Evolutionary conservation across 2,797 vertebrate species (phyloP).

Genomic region (Microctenopoma lineatum): DNA sequence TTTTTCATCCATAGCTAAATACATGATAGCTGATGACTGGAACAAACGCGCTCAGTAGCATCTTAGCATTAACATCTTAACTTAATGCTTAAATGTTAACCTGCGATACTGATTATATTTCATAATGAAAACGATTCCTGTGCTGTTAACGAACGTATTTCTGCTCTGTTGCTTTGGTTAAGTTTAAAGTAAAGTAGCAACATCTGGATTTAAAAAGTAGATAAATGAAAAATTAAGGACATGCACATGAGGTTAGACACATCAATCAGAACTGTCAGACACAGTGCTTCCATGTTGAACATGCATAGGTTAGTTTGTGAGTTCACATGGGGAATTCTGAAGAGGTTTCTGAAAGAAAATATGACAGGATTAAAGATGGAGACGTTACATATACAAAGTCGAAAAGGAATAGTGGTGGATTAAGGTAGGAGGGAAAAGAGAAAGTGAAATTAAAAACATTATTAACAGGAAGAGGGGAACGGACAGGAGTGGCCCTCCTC

Average conservation of each 20-base stretch:
- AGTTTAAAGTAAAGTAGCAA: constrained; percentile 35
- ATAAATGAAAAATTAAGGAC: constrained; percentile 3
- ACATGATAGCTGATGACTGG: background rate
- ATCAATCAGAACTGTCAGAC: constrained; percentile 14
- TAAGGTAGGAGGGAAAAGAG: background rate
- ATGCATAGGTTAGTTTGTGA: constrained; percentile 40
- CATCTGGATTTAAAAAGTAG: constrained; percentile 7
- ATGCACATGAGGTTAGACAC: constrained; percentile 40
- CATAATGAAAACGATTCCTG: background rate
- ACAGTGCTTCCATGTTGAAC: constrained; percentile 24
- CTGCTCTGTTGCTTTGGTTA: constrained; percentile 34
- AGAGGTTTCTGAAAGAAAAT: constrained; percentile 61
- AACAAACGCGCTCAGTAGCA: background rate
- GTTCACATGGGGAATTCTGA: constrained; percentile 20
- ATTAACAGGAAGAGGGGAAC: constrained; percentile 17
- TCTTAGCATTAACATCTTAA: background rate
- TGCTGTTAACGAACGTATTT: constrained; percentile 32
- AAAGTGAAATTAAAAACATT: constrained; percentile 11
- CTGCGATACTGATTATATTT: too few species aligned
- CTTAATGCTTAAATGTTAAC: background rate
- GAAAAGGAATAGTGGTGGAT: constrained; percentile 11
- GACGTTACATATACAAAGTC: constrained; percentile 13
- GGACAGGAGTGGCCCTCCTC: constrained; percentile 7
- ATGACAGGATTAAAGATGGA: constrained; percentile 44
- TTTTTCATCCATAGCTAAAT: background rate